Conservation (phyloP, 2,888 invertebrate species). For the Lochmaea crataegi region DNA sequence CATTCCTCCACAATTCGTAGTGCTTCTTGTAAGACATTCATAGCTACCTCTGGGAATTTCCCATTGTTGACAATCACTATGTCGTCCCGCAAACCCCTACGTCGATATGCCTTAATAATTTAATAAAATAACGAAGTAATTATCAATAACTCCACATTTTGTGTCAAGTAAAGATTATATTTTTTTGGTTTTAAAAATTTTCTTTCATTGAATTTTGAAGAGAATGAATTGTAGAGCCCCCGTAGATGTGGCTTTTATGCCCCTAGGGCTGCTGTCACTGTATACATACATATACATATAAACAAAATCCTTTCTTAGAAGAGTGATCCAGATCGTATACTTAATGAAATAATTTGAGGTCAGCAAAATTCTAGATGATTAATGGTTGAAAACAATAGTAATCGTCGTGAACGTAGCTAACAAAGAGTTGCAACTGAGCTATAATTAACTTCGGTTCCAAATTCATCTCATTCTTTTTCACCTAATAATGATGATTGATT, state of each 20-base stretch:
- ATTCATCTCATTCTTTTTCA: slow-evolving; percentile 41
- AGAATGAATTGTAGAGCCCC: background rate
- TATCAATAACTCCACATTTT: too few species aligned
- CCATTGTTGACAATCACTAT: too few species aligned
- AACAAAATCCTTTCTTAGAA: slow-evolving; percentile 36
- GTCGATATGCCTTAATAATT: too few species aligned
- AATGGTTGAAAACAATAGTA: slow-evolving; percentile 45
- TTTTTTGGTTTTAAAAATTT: too few species aligned
- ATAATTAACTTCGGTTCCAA: slow-evolving; percentile 45
- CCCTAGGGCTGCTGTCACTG: slow-evolving; percentile 26
- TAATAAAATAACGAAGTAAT: too few species aligned
- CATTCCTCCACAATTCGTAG: too few species aligned
- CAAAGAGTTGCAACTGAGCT: slow-evolving; percentile 45
- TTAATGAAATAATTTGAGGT: slow-evolving; percentile 43
- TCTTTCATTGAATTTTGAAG: too few species aligned
- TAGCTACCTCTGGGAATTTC: too few species aligned
- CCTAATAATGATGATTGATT: slow-evolving; percentile 46
- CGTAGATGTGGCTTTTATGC: slow-evolving; percentile 4
- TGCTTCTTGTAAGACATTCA: too few species aligned
- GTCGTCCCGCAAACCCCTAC: too few species aligned
- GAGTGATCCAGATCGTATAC: slow-evolving; percentile 31
- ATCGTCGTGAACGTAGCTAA: slow-evolving; percentile 42
- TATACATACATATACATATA: slow-evolving; percentile 29
- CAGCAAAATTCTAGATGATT: slow-evolving; percentile 43
- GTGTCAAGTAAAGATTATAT: too few species aligned